Conservation (phyloP, 2,113 vertebrate species). For the Sinocyclocheilus grahami region DNA sequence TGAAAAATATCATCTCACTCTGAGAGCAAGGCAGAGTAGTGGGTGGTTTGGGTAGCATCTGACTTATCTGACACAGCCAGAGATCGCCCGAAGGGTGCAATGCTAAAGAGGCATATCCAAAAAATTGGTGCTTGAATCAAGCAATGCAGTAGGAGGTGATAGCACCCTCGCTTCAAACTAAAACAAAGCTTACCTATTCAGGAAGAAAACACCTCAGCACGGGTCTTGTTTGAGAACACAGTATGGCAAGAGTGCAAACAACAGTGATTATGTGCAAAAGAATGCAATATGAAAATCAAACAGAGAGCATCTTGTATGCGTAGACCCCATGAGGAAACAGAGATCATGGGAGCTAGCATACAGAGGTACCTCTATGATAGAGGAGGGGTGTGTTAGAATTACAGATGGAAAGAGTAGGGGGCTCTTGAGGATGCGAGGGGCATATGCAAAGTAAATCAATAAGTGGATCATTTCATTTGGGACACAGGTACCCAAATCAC, state of each 20-base stretch:
- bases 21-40: background rate
- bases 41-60: slow-evolving; percentile 35
- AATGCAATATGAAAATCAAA: slow-evolving; percentile 14
- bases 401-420: slow-evolving; percentile 12
- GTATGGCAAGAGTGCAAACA: background rate
- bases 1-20: background rate
- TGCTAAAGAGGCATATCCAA: slow-evolving; percentile 21
- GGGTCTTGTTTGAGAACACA: background rate
- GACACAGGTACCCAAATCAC: slow-evolving; percentile 25
- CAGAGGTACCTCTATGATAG: background rate
- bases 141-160: background rate
- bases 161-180: background rate
- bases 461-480: slow-evolving; percentile 65
- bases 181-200: slow-evolving; percentile 12
- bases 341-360: background rate
- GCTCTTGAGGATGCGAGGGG: slow-evolving; percentile 38
- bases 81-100: slow-evolving; percentile 31
- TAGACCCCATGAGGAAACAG: background rate
- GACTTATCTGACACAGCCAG: slow-evolving; percentile 49
- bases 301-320: background rate
- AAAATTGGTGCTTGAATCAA: slow-evolving; percentile 37
- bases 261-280: background rate
- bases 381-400: background rate
- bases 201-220: background rate
- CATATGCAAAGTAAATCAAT: slow-evolving; percentile 57